Base-by-base conservation (phyloP, 2,113 vertebrate genomes). In the Ia io region DNA sequence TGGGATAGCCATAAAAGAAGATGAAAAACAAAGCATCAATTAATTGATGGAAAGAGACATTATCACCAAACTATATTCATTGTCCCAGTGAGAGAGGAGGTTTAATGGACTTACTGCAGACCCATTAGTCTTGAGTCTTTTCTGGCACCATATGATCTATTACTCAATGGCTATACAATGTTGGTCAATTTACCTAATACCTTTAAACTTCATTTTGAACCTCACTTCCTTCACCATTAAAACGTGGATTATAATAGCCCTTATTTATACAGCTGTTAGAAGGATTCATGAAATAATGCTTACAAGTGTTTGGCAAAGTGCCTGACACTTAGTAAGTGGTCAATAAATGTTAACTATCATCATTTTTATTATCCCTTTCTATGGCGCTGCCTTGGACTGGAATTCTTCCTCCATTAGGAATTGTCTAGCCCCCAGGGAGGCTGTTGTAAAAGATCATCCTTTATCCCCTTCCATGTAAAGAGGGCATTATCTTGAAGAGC, bases 241-340 rank as follows among this genome's bases (percentile, higher is more conserved):
- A 74, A 90, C 74, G 65, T n/a, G 35, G 28, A 77, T 56, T 65
- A 56, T 30, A 91, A 78, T 22, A 32, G 56, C 49, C n/a, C 17
- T 92, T 86, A 70, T 87, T 89, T 95, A 61, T 61, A 94, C 63
- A 94, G 49, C 96, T 94, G 37, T 74, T 85, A 44, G 25, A 42
- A 71, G 69, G 59, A 61, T 93, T 95, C 74, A 56, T 86, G 73
- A 85, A 96, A 91, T 82, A 69, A 88, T 84, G 59, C 67, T 92
- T 84, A 61, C 7, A 47, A 77, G 69, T 51, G 1, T 89, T 96
- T 96, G 91, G 83, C 89, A 84, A 93, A 86, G 20, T 93, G 53
- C 89, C 78, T 88, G 56, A 20, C 49, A 90, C 37, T 65, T 90
- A 94, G 67, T 84, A 93, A 93, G 53, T 96, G 79, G 73, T 94